Conservation (phyloP, 2,888 invertebrate genomes). For the Creontiades dilutus region DNA sequence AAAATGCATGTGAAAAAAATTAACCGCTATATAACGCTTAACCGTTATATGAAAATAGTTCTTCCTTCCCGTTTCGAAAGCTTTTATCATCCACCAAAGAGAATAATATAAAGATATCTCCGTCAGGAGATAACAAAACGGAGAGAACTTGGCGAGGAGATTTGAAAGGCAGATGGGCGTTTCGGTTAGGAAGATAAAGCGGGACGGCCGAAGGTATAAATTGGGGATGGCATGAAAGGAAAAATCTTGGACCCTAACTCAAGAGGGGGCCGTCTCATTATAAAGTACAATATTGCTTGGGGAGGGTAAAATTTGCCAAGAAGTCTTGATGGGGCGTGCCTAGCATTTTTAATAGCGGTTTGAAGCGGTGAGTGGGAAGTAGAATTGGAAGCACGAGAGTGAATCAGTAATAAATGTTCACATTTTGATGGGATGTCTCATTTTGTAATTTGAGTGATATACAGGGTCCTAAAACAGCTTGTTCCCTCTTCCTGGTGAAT, state of each 20-base stretch:
- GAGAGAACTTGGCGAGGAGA: neutral
- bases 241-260: constrained; percentile 23
- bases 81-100: neutral
- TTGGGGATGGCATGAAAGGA: constrained; percentile 14
- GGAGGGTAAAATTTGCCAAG: neutral
- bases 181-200: constrained; percentile 54
- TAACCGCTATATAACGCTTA: too few species aligned
- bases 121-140: neutral
- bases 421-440: too few species aligned
- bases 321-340: too few species aligned
- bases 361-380: too few species aligned
- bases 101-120: neutral
- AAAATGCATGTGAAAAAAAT: too few species aligned
- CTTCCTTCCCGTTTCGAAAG: neutral
- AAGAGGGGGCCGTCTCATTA: neutral
- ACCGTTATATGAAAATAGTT: too few species aligned
- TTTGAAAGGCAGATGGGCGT: constrained; percentile 61
- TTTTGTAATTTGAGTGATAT: too few species aligned
- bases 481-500: too few species aligned
- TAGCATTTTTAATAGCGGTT: too few species aligned
- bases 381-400: too few species aligned
- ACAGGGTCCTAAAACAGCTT: too few species aligned
- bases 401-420: too few species aligned
- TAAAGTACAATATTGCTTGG: constrained; percentile 11
- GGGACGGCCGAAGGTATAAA: constrained; percentile 2